Evolutionary conservation across 2,888 invertebrate species (phyloP).

Genomic region (Epirrita christyi): DNA sequence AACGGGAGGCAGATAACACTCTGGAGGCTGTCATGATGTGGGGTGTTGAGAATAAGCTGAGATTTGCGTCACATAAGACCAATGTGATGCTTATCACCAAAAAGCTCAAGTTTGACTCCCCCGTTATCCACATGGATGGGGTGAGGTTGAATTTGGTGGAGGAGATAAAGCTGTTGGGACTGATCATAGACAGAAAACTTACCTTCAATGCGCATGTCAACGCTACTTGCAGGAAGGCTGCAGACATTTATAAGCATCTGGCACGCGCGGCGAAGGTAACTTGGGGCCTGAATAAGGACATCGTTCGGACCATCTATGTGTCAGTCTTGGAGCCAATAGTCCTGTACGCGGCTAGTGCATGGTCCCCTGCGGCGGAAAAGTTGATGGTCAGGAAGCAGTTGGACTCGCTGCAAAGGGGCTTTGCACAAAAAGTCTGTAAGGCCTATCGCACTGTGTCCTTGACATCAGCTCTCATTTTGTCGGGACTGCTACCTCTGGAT

Average conservation of each 20-base stretch:
- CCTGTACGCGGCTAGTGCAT: conserved; percentile 18
- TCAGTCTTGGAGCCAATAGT: conserved; percentile 22
- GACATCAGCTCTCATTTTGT: too few relatives aligned
- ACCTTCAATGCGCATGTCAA: too few relatives aligned
- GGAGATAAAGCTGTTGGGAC: neutral
- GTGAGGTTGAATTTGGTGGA: neutral
- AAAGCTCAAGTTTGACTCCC: neutral
- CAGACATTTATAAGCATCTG: conserved; percentile 18
- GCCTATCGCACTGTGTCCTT: too few relatives aligned
- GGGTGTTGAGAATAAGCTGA: neutral
- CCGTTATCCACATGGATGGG: neutral
- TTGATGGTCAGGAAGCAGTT: neutral
- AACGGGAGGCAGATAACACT: neutral
- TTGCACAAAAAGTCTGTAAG: too few relatives aligned
- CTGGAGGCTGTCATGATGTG: neutral
- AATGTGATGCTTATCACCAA: neutral
- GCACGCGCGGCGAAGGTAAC: conserved; percentile 9
- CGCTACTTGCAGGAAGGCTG: too few relatives aligned
- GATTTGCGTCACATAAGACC: neutral
- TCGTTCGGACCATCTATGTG: conserved; percentile 17
- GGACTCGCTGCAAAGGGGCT: too few relatives aligned
- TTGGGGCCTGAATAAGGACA: conserved; percentile 21
- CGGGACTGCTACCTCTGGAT: too few relatives aligned
- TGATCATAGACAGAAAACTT: too few relatives aligned
- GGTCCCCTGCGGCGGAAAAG: conserved; percentile 4